Evolutionary conservation across 1,140 invertebrate species (phyloP), one percentile per base, ranked within the genome.

Genomic region (Drosophila pectinifera): DNA sequence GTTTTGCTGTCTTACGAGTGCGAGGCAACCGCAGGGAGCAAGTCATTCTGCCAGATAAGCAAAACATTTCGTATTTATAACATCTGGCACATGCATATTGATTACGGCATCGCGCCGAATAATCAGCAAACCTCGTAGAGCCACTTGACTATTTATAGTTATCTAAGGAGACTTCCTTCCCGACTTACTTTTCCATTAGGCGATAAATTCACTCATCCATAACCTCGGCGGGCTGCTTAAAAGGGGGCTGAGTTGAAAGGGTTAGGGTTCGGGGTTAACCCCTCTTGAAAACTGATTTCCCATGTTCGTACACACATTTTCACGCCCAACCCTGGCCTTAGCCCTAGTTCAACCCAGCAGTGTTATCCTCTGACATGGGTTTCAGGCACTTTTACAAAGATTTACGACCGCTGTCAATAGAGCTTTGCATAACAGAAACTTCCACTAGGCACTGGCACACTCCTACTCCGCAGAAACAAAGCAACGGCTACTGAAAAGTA

Each of bases 351-450:
- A 11, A 6, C 14, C n/a, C 14, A 20, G 24, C 34, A 26, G 20
- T 48, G 31, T 53, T 61, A 55, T 26, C 38, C 56, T 10, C 57
- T 88, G 83, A 88, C 80, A 83, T 79, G 83, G 84, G 83, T 88
- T 89, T 56, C 22, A 20, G 43, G 62, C 82, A 75, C 74, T 78
- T 59, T 76, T 65, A 69, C 83, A 73, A 88, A 88, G 84, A 88
- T 88, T 88, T 88, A 88, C 83, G 83, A 89, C 80, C 84, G 80
- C 84, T 88, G 83, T 89, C 83, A 88, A 88, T 89, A 88, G 84
- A 89, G 84, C 83, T 88, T 88, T 83, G 76, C 84, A 89, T 88
- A 77, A 82, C 83, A 88, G 54, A 67, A 57, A 65, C 67, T 31
- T 43, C 41, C 46, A 61, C 49, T 78, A 26, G 36, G 36, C 56